Evolutionary conservation across 2,888 invertebrate genomes (phyloP).

Genomic region (Holacanthella duospinosa): DNA sequence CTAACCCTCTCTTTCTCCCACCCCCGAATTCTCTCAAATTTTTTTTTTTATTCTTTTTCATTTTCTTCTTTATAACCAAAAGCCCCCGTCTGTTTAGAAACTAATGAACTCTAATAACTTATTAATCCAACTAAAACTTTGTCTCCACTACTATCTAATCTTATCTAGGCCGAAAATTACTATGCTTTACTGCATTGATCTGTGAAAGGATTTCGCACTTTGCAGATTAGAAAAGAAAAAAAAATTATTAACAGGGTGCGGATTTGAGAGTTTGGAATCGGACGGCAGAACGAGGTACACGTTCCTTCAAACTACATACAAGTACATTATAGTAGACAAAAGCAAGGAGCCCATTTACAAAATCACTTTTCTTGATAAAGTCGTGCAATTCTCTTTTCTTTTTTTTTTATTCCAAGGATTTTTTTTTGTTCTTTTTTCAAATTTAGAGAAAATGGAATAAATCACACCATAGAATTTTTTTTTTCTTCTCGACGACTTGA

Average conservation of each 20-base stretch:
- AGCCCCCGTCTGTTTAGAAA: too few relatives aligned
- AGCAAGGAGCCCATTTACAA: not conserved
- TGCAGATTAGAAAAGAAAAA: not conserved
- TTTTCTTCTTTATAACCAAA: too few relatives aligned
- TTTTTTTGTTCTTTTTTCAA: conserved; percentile 20
- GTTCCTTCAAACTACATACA: too few relatives aligned
- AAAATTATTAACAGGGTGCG: not conserved
- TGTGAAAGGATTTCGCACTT: not conserved
- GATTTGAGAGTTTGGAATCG: not conserved
- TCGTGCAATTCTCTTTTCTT: conserved; percentile 6
- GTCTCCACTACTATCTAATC: too few relatives aligned
- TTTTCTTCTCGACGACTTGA: conserved; percentile 4
- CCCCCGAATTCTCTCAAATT: too few relatives aligned
- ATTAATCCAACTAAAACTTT: too few relatives aligned
- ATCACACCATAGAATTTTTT: conserved; percentile 14
- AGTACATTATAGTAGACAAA: too few relatives aligned
- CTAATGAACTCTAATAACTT: too few relatives aligned
- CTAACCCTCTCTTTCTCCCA: too few relatives aligned
- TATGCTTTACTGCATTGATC: too few relatives aligned
- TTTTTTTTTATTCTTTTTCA: too few relatives aligned
- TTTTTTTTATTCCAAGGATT: not conserved
- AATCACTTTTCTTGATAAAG: conserved; percentile 4
- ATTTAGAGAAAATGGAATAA: conserved; percentile 16
- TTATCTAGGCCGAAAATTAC: too few relatives aligned
- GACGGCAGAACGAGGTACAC: not conserved